Conservation (phyloP, 2,113 vertebrate genomes). For the Etheostoma spectabile region DNA sequence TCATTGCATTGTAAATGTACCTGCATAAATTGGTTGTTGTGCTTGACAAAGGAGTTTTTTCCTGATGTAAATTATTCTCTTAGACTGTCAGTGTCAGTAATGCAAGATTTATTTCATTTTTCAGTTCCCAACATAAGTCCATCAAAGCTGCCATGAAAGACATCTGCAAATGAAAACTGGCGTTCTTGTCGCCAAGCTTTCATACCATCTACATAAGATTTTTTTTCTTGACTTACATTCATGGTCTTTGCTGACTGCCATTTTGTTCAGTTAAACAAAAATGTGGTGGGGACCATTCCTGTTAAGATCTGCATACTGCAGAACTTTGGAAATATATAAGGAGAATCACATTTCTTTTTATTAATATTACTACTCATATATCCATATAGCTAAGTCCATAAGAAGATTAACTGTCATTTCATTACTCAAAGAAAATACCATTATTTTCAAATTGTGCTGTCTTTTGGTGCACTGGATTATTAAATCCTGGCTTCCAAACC, state of each 20-base stretch:
- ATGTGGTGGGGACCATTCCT: background rate
- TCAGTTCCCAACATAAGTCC: conserved; percentile 31
- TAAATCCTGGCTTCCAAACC: conserved; percentile 14
- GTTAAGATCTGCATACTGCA: background rate
- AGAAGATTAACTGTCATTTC: conserved; percentile 4
- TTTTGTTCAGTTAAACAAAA: background rate
- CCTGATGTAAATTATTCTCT: conserved; percentile 65
- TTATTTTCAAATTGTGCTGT: background rate
- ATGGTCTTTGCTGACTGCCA: background rate
- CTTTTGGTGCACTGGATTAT: background rate
- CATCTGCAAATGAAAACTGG: conserved; percentile 14
- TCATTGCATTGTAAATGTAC: conserved; percentile 79
- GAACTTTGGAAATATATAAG: background rate
- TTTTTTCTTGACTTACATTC: background rate
- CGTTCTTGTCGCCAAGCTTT: background rate
- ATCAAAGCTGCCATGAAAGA: conserved; percentile 56
- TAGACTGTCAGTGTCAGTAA: conserved; percentile 58
- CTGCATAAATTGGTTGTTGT: conserved; percentile 66
- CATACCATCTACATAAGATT: background rate
- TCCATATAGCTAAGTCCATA: background rate
- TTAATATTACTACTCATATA: background rate
- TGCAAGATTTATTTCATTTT: conserved; percentile 54
- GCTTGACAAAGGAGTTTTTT: conserved; percentile 50
- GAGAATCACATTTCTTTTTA: background rate
- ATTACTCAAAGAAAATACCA: background rate